phyloP scores from a whole-genome alignment of 2,797 vertebrate genomes.

The Acanthis flammea region DNA sequence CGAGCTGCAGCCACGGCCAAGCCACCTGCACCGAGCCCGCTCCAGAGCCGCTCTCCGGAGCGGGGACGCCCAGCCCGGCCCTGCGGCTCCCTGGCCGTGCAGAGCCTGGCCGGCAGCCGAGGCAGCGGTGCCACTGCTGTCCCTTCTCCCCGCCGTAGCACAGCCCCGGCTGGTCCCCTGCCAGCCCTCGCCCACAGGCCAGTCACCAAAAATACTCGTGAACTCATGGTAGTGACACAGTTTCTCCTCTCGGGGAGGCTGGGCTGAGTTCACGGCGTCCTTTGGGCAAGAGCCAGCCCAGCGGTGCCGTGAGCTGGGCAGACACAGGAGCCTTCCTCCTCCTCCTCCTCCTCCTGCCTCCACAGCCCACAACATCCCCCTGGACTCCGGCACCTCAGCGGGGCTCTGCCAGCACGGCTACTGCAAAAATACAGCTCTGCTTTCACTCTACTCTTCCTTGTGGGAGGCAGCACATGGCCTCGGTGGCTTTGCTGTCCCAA shows the following conservation, averaged over 20 bases:
- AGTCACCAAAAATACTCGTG: slow-evolving; percentile 41
- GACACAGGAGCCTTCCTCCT: not conserved
- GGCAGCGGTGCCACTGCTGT: not conserved
- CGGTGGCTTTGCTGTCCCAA: fast-evolving
- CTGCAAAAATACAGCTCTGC: not conserved
- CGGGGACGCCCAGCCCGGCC: not conserved
- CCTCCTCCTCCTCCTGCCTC: not conserved
- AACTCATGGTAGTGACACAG: slow-evolving; percentile 16
- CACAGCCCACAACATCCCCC: not conserved
- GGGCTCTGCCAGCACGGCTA: not conserved
- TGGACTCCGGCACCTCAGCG: not conserved
- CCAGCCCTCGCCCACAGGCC: not conserved
- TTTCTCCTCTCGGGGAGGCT: not conserved
- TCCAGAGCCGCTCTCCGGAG: not conserved
- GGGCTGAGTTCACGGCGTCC: not conserved
- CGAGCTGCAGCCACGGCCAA: not conserved
- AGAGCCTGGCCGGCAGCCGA: not conserved
- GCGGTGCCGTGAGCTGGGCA: not conserved
- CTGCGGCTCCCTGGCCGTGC: not conserved
- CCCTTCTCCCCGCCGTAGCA: fast-evolving
- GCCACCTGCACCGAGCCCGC: not conserved
- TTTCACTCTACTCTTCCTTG: not conserved
- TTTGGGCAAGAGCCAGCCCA: not conserved
- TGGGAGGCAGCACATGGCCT: fast-evolving
- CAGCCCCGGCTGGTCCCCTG: fast-evolving